Conservation (phyloP, 2,888 invertebrate species). For the Eutolmus rufibarbis region DNA sequence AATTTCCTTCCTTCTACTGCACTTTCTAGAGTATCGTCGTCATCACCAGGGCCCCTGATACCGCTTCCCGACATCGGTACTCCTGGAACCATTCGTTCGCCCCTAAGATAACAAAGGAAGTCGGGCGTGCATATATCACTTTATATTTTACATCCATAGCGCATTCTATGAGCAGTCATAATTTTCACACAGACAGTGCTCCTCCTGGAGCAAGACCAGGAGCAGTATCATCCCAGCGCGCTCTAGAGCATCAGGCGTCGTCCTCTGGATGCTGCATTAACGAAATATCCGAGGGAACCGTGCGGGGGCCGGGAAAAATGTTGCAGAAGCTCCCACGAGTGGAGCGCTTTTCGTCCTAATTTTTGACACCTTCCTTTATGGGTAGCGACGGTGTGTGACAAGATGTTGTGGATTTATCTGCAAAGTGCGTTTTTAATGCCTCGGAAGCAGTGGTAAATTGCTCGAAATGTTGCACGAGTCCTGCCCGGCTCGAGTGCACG, state of each 20-base stretch:
- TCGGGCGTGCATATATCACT: slow-evolving; percentile 38
- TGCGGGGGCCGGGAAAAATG: not conserved
- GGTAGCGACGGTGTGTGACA: not conserved
- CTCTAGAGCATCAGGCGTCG: not conserved
- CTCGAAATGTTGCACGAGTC: not conserved
- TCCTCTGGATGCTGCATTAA: not conserved
- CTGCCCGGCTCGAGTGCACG: not conserved
- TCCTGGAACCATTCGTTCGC: slow-evolving; percentile 10
- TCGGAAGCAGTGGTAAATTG: not conserved
- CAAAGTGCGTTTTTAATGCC: not conserved
- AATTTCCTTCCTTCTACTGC: slow-evolving; percentile 31
- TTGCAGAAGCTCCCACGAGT: not conserved
- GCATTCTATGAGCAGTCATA: slow-evolving; percentile 34
- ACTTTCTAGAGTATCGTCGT: slow-evolving; percentile 13
- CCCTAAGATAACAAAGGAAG: slow-evolving; percentile 35
- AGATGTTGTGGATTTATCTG: not conserved
- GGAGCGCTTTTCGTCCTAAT: not conserved
- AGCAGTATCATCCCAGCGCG: not conserved
- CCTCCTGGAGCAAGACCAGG: not conserved
- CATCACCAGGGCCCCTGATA: not conserved
- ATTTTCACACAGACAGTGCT: slow-evolving; percentile 23
- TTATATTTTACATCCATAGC: slow-evolving; percentile 31
- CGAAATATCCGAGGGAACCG: not conserved
- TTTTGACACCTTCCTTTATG: slow-evolving; percentile 7
- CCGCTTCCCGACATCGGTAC: not conserved